A percentile compares a stretch with the other conserved stretches of the same genome.
phyloP scores from a whole-genome alignment of 2,888 invertebrate genomes.

The Myopa tessellatipennis region DNA sequence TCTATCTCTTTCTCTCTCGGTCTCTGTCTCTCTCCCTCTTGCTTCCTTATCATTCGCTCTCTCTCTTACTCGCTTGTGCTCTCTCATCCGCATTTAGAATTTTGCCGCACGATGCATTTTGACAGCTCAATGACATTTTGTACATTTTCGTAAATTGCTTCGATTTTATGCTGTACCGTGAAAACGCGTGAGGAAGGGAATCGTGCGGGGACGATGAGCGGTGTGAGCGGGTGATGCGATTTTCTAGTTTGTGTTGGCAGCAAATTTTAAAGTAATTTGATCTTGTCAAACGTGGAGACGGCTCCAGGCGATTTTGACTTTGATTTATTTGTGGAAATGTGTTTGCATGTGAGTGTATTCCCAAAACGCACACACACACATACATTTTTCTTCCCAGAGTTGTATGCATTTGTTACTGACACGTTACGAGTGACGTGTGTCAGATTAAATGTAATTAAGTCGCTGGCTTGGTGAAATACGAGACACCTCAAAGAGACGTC shows the following conservation, averaged over 20 bases:
- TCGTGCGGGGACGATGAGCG: background rate
- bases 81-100: constrained; percentile 44
- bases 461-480: constrained; percentile 19
- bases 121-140: constrained; percentile 66
- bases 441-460: constrained; percentile 44
- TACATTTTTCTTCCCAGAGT: background rate
- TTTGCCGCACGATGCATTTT: constrained; percentile 55
- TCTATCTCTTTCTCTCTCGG: background rate
- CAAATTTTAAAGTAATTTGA: constrained; percentile 42
- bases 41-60: constrained; percentile 30
- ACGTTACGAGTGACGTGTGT: constrained; percentile 38
- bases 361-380: constrained; percentile 42
- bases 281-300: constrained; percentile 39
- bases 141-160: constrained; percentile 65
- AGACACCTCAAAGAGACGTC: constrained; percentile 1
- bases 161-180: constrained; percentile 52
- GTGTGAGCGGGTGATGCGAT: background rate
- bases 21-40: background rate
- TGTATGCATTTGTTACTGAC: constrained; percentile 20
- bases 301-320: constrained; percentile 39
- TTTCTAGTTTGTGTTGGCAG: constrained; percentile 23
- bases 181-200: background rate
- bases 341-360: constrained; percentile 47
- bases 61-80: constrained; percentile 11
- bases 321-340: constrained; percentile 40